Conservation (phyloP, 2,113 vertebrate genomes). For the Peromyscus leucopus region DNA sequence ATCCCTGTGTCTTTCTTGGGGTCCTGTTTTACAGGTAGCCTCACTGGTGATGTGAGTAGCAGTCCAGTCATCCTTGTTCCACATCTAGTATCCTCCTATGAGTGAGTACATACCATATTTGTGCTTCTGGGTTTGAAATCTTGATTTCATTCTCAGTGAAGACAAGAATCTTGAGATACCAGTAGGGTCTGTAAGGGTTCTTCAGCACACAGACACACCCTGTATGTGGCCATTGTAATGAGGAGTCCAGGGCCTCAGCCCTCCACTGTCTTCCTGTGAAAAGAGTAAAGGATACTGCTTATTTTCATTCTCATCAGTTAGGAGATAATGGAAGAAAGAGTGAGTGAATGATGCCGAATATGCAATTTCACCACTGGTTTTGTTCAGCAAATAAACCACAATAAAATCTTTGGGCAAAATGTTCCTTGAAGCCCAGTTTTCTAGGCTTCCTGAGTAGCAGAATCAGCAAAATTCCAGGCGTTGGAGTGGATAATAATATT, state of each 20-base stretch:
- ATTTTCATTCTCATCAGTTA: conserved; percentile 48
- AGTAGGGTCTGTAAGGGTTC: neutral
- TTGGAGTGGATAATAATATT: conserved; percentile 64
- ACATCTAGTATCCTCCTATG: too few relatives aligned
- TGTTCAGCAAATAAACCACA: conserved; percentile 27
- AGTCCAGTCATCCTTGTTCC: too few relatives aligned
- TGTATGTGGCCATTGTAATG: neutral
- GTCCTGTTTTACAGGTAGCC: too few relatives aligned
- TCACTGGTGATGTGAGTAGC: too few relatives aligned
- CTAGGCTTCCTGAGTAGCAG: conserved; percentile 42
- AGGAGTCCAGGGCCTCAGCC: neutral
- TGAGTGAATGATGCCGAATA: neutral
- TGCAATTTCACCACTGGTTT: conserved; percentile 28
- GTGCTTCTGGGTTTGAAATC: neutral
- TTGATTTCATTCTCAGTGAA: conserved; percentile 31
- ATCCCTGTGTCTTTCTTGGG: too few relatives aligned
- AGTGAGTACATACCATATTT: neutral
- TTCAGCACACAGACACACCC: neutral
- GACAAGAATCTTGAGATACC: neutral
- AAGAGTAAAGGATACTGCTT: neutral
- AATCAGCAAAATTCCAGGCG: neutral
- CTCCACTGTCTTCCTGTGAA: neutral
- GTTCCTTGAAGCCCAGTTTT: neutral
- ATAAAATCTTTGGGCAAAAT: conserved; percentile 48
- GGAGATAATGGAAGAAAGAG: conserved; percentile 28